phyloP scores from a whole-genome alignment of 1,140 invertebrate genomes.

The Zaprionus lachaisei region DNA sequence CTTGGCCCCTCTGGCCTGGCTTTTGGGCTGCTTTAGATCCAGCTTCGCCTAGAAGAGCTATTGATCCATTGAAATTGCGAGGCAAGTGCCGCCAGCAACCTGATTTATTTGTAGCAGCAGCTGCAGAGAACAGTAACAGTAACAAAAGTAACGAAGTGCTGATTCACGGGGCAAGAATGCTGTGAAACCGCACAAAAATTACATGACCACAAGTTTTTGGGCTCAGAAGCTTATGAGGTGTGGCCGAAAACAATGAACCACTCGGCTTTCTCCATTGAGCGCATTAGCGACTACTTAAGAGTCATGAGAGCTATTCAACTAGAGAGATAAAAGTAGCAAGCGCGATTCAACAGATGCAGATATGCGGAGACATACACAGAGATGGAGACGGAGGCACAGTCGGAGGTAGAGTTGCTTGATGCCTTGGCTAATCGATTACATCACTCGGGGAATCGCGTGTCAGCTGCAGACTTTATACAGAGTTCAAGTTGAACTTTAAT shows the following conservation, averaged over 20 bases:
- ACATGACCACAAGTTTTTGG: slow-evolving; percentile 54
- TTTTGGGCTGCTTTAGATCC: slow-evolving; percentile 14
- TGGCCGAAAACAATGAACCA: slow-evolving; percentile 28
- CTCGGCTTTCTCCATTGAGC: slow-evolving; percentile 34
- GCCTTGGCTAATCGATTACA: slow-evolving; percentile 67
- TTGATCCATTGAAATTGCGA: slow-evolving; percentile 30
- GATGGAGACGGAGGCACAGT: slow-evolving; percentile 21
- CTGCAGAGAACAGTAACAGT: slow-evolving; percentile 26
- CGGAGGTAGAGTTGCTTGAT: slow-evolving; percentile 30
- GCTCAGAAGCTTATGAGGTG: slow-evolving; percentile 40
- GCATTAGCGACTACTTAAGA: slow-evolving; percentile 19
- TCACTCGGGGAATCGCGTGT: slow-evolving; percentile 55
- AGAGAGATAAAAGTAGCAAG: slow-evolving; percentile 20
- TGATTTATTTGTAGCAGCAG: slow-evolving; percentile 27
- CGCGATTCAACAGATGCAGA: slow-evolving; percentile 1
- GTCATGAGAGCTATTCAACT: slow-evolving; percentile 19
- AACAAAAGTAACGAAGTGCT: slow-evolving; percentile 46
- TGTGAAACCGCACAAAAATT: slow-evolving; percentile 44
- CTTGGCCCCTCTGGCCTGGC: slow-evolving; percentile 34
- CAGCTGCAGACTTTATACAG: slow-evolving; percentile 34
- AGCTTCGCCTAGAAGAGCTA: slow-evolving; percentile 16
- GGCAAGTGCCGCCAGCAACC: slow-evolving; percentile 26
- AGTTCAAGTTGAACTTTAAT: slow-evolving; percentile 79
- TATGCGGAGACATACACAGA: slow-evolving; percentile 17
- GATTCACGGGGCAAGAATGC: slow-evolving; percentile 61